Evolutionary conservation across 2,888 invertebrate genomes (phyloP).

Genomic region (Drosophila infuscata): DNA sequence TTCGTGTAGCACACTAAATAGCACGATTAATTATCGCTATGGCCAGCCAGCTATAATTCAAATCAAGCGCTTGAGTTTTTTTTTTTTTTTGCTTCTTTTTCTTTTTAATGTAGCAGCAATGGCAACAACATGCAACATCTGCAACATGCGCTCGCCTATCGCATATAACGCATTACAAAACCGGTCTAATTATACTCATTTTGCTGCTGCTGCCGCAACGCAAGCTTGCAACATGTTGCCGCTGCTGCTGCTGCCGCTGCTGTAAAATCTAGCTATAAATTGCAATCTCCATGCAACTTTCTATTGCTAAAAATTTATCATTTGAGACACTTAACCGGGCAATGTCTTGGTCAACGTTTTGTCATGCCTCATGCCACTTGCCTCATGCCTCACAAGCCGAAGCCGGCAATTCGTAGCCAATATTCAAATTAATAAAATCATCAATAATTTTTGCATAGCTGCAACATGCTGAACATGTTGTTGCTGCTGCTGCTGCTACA

Average conservation of each 20-base stretch:
- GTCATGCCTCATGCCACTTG: constrained; percentile 42
- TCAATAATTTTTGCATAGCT: constrained; percentile 73
- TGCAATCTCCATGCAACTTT: constrained; percentile 82
- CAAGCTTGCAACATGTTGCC: constrained; percentile 73
- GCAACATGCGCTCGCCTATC: constrained; percentile 43
- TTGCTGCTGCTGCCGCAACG: constrained; percentile 62
- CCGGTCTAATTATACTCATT: constrained; percentile 83
- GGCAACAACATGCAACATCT: constrained; percentile 55
- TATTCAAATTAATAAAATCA: constrained; percentile 82
- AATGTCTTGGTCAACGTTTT: constrained; percentile 73
- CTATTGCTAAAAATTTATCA: constrained; percentile 79
- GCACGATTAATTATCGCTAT: constrained; percentile 80
- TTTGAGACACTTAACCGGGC: constrained; percentile 46
- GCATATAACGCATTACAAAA: constrained; percentile 74
- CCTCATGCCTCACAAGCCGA: not conserved
- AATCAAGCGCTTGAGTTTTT: constrained; percentile 57
- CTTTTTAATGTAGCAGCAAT: constrained; percentile 48
- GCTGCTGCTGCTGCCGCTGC: constrained; percentile 25
- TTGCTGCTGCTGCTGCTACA: constrained; percentile 41
- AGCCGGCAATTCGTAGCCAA: constrained; percentile 68
- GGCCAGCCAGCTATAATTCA: constrained; percentile 77
- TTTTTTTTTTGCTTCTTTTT: constrained; percentile 33
- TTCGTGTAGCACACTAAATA: constrained; percentile 81
- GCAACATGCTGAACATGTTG: constrained; percentile 69
- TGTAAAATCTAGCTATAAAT: constrained; percentile 70